Conservation (phyloP, 2,797 vertebrate species). For the Gambelia wislizenii region DNA sequence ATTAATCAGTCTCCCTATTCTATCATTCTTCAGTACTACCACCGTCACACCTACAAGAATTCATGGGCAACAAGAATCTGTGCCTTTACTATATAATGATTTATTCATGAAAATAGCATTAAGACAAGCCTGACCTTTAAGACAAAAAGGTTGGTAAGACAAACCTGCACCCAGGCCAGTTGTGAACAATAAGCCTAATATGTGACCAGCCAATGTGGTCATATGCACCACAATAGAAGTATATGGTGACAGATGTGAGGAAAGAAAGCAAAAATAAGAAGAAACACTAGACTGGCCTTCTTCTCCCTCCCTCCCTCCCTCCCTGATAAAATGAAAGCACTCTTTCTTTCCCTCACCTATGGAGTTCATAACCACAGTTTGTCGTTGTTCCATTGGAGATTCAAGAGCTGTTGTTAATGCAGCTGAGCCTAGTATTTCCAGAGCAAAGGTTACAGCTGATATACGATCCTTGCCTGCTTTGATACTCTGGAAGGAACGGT, state of each 20-base stretch:
- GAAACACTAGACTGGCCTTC: not conserved
- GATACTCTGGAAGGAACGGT: not conserved
- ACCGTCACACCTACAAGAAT: not conserved
- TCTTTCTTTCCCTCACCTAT: not conserved
- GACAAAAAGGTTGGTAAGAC: no score
- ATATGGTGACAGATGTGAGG: not conserved
- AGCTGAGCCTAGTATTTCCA: not conserved
- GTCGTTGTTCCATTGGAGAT: not conserved
- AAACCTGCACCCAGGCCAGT: not conserved
- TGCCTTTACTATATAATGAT: not conserved
- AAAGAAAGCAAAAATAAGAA: not conserved
- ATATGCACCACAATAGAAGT: not conserved
- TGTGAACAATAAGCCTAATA: not conserved
- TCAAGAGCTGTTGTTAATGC: slow-evolving; percentile 14
- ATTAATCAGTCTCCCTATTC: not conserved
- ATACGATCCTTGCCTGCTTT: not conserved
- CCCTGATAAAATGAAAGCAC: not conserved
- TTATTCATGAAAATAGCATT: not conserved
- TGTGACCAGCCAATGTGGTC: not conserved
- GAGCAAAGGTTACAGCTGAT: not conserved
- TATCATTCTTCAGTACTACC: not conserved
- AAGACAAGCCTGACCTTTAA: not conserved
- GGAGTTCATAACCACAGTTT: not conserved
- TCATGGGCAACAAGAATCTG: not conserved
- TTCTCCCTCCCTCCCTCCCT: not conserved